These are phyloP conservation scores for Aplysina aerophoba DNA, from an alignment of 37 sponge, comb jelly and placozoan species.

Conservation along the genomic window DNA sequence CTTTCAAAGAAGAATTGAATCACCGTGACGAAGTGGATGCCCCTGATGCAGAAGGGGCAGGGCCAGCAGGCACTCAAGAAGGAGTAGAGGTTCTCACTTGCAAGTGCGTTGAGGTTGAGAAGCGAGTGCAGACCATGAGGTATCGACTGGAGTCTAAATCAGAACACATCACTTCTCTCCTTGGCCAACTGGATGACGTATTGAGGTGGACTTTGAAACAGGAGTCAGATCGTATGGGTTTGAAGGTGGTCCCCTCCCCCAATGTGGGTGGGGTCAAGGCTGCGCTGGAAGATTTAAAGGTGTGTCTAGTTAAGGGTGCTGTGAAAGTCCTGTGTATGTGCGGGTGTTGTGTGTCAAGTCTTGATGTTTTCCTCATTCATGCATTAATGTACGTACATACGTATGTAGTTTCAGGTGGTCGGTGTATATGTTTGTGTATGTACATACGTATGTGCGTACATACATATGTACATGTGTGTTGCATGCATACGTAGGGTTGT, in stretches of 20 bases:
- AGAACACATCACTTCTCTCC: neutral
- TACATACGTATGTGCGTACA: neutral
- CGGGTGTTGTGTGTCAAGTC: too few species aligned
- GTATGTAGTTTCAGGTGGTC: too few species aligned
- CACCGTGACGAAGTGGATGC: constrained; percentile 3
- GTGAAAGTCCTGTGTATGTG: too few species aligned
- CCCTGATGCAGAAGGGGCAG: neutral
- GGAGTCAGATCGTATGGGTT: neutral
- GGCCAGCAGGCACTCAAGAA: neutral
- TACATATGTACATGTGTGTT: too few species aligned
- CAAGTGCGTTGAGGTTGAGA: neutral
- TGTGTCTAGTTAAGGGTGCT: neutral
- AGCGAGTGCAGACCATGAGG: neutral
- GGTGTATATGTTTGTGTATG: neutral
- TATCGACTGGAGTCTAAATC: constrained; percentile 13
- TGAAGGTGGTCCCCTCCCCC: neutral
- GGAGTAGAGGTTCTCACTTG: neutral
- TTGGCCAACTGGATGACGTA: neutral
- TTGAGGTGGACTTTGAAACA: neutral
- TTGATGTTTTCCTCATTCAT: too few species aligned
- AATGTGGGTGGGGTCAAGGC: neutral
- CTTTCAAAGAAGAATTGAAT: neutral
- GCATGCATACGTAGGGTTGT: too few species aligned
- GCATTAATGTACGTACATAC: too few species aligned
- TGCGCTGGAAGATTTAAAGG: constrained; percentile 1